Conservation (phyloP, 2,797 vertebrate genomes). For the Distichodus sexfasciatus region DNA sequence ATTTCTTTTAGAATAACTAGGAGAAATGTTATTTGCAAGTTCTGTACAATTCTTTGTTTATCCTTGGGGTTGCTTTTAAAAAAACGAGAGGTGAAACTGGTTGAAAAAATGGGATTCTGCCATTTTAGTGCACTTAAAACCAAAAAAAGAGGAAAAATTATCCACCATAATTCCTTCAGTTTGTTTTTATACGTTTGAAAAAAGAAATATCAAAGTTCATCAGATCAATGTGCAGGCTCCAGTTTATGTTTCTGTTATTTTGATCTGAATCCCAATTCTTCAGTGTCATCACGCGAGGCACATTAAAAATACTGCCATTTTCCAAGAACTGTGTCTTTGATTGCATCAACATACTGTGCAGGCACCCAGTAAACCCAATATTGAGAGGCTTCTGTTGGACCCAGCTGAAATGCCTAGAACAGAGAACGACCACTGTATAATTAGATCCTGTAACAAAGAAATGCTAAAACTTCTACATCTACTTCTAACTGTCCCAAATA, state of each 20-base stretch:
- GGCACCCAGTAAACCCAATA: constrained; percentile 99
- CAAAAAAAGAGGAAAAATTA: constrained; percentile 73
- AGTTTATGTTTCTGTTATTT: constrained; percentile 76
- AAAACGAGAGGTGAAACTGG: constrained; percentile 69
- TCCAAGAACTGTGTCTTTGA: constrained; percentile 99
- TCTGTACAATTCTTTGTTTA: constrained; percentile 80
- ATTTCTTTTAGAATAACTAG: constrained; percentile 81
- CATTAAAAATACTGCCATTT: constrained; percentile 99
- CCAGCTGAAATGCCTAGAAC: constrained; percentile 92
- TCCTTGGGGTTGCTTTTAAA: constrained; percentile 74
- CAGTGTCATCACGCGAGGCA: constrained; percentile 94
- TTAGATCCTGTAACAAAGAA: no score
- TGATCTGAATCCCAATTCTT: constrained; percentile 82
- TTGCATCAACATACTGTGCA: constrained; percentile 98
- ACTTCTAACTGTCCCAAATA: no score
- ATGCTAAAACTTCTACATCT: no score
- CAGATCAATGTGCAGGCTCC: constrained; percentile 66
- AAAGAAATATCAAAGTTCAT: constrained; percentile 59
- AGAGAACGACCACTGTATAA: constrained; percentile 14
- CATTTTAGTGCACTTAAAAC: constrained; percentile 76
- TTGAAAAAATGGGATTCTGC: constrained; percentile 73
- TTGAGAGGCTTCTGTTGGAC: constrained; percentile 99
- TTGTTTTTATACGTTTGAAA: constrained; percentile 65
- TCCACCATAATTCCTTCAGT: constrained; percentile 73
- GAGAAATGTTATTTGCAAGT: constrained; percentile 81